Evolutionary conservation across 2,797 vertebrate genomes (phyloP), one percentile per base, ranked within the genome.

Genomic region (Catamblyrhynchus diadema): DNA sequence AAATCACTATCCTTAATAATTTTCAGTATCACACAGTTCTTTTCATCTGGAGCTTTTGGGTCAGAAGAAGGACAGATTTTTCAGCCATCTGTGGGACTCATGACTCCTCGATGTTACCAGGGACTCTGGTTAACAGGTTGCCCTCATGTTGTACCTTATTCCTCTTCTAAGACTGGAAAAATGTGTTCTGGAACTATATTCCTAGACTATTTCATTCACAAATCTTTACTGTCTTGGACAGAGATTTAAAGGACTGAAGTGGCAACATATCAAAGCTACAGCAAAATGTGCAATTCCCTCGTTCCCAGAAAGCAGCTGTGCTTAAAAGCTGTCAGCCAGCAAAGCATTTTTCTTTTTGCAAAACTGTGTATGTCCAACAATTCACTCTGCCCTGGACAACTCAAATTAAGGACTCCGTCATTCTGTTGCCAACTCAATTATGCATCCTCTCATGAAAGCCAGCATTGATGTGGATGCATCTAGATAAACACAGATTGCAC

Each of bases 311-410:
- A 93, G 30, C 86, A 92, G 84, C 70, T 81, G 42, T 65, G 48
- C 70, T 88, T 90, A 82, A 92, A 92, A 93, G 60, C 81, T 93
- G 81, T 90, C 91, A 88, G 45, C 57, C 60, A 91, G 90, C 8
- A 90, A 87, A 74, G 37, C 21, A 30, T 86, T 79, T 56, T 83
- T 57, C 21, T 83, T 73, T 84, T 37, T 54, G 54, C 33, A 93
- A 92, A 92, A 67, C 47, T 35, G 6, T 70, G 19, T 72, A 23
- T 90, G 81, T 88, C 51, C 45, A 61, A 83, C 57, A 86, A 33
- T 81, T 93, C 82, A 24, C 28, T 80, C 78, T 95, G 75, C 54
- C n/a, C 59, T 37, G 27, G 57, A 71, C 57, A 47, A 42, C 62
- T 80, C 48, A 79, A 79, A 75, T 91, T 42, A 77, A 65, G 22